phyloP scores from a whole-genome alignment of 2,888 invertebrate genomes.

The Amblyjoppa proteus region DNA sequence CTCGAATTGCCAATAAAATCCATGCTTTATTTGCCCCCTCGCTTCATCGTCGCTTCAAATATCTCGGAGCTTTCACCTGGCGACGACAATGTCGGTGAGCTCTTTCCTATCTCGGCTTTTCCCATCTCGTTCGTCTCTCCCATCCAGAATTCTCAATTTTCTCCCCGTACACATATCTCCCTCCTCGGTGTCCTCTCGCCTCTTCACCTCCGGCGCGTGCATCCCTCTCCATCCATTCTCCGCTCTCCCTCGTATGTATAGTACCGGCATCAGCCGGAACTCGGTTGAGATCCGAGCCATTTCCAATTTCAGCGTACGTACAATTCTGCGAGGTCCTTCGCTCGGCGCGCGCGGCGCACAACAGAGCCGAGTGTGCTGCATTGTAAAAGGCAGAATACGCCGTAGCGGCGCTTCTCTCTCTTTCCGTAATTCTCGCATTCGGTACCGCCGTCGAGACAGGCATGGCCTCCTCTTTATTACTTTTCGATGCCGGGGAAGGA shows the following conservation, averaged over 20 bases:
- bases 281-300: conserved; percentile 52
- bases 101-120: conserved; percentile 47
- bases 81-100: conserved; percentile 46
- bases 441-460: conserved; percentile 2
- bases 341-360: conserved; percentile 22
- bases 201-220: conserved; percentile 1
- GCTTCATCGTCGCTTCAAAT: conserved; percentile 44
- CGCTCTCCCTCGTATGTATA: conserved; percentile 12
- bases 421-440: conserved; percentile 10
- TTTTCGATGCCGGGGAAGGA: conserved; percentile 38
- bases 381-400: background rate
- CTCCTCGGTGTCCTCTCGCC: conserved; percentile 1
- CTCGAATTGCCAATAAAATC: conserved; percentile 24
- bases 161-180: conserved; percentile 35
- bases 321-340: conserved; percentile 62
- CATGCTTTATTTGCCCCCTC: too few relatives aligned
- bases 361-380: conserved; percentile 21
- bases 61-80: conserved; percentile 41
- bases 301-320: conserved; percentile 67
- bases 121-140: conserved; percentile 39
- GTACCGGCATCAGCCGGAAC: conserved; percentile 30
- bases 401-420: conserved; percentile 18
- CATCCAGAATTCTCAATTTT: conserved; percentile 64
- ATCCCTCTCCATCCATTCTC: background rate
- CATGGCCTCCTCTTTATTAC: conserved; percentile 68